Percentiles rank a stretch among this genome's conserved stretches.
These are phyloP conservation scores for Peromyscus eremicus DNA, from an alignment of 2,797 vertebrate species.

Conservation along the genomic window DNA sequence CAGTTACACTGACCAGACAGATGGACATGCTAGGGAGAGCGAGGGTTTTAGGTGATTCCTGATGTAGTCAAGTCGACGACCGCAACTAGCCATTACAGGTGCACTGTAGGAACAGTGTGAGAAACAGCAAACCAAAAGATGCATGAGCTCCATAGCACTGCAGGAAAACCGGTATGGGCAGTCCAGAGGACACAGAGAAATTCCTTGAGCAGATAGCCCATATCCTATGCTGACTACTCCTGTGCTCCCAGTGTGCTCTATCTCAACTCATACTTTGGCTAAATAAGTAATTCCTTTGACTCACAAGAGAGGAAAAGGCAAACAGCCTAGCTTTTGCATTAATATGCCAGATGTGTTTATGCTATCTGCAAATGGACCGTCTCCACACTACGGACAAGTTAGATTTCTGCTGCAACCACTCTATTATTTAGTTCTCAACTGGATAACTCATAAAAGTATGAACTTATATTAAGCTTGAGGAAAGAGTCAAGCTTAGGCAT, in stretches of 20 bases:
- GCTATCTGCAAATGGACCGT: background rate
- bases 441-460: constrained; percentile 12
- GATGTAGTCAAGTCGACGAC: background rate
- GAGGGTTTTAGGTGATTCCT: background rate
- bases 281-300: background rate
- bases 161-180: background rate
- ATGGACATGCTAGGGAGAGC: background rate
- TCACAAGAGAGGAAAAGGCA: background rate
- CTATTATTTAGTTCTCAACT: constrained; percentile 9
- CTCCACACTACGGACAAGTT: background rate
- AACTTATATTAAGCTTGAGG: background rate
- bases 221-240: background rate
- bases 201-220: background rate
- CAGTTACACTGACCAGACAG: background rate
- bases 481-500: constrained; percentile 18
- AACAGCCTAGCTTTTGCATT: background rate
- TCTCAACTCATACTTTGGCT: background rate
- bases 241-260: background rate
- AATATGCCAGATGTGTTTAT: background rate
- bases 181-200: background rate
- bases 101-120: background rate
- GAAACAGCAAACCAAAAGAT: background rate
- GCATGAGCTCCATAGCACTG: background rate
- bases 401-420: background rate
- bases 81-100: background rate